Evolutionary conservation across 2,797 vertebrate species (phyloP).

Genomic region (Sciurus carolinensis): DNA sequence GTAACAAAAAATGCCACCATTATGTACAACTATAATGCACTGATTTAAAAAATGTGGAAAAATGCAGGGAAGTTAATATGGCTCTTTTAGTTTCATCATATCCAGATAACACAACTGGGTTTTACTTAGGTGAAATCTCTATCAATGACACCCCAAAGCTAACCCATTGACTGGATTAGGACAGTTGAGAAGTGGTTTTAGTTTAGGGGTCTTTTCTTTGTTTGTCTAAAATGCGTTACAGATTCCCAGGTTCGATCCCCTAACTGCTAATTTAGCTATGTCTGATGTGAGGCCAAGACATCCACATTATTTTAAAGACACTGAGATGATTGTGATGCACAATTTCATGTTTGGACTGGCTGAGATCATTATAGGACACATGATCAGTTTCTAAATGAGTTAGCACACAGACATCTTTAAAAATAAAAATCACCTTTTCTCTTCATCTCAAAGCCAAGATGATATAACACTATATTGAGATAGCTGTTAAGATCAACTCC

Average conservation of each 20-base stretch:
- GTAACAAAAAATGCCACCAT: no score
- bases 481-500: background rate
- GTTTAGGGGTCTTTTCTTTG: background rate
- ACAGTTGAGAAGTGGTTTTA: background rate
- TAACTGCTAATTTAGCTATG: background rate
- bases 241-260: background rate
- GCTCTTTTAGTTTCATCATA: background rate
- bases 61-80: background rate
- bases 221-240: background rate
- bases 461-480: background rate
- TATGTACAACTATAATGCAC: no score
- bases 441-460: background rate
- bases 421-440: background rate
- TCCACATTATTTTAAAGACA: constrained; percentile 12
- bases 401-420: background rate
- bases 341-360: background rate
- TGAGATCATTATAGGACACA: background rate
- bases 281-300: no score
- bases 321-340: background rate
- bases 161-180: background rate
- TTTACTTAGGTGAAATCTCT: background rate
- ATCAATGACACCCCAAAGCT: background rate
- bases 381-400: constrained; percentile 23
- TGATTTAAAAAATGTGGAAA: background rate
- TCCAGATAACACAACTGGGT: background rate